Evolutionary conservation across 2,888 invertebrate species (phyloP).

Genomic region (Ephialtes manifestator): DNA sequence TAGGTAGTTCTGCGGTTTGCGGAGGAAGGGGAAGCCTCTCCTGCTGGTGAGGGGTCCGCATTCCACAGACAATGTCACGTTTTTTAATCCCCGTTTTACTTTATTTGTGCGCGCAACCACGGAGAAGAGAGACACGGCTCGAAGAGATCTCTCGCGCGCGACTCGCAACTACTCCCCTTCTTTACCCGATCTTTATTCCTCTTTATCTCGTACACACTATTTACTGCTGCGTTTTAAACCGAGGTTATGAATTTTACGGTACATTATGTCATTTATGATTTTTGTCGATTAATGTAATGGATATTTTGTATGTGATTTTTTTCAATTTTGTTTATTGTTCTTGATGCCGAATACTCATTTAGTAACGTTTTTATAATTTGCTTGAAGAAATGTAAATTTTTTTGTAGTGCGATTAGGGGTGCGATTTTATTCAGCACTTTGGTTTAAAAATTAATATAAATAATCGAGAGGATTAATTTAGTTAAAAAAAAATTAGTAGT

Average conservation of each 20-base stretch:
- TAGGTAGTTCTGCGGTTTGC: constrained; percentile 58
- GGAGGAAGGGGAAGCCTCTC: constrained; percentile 67
- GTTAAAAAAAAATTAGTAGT: too few relatives aligned
- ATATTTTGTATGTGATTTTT: not conserved
- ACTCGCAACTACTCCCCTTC: constrained; percentile 24
- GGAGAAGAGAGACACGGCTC: constrained; percentile 61
- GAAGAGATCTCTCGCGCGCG: constrained; percentile 31
- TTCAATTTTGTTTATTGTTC: too few relatives aligned
- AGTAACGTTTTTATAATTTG: too few relatives aligned
- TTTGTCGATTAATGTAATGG: not conserved
- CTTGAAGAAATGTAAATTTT: too few relatives aligned
- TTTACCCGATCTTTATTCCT: constrained; percentile 6
- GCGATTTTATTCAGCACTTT: too few relatives aligned
- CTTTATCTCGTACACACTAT: constrained; percentile 5
- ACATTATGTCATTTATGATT: not conserved
- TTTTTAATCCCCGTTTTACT: constrained; percentile 85
- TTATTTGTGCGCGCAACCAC: constrained; percentile 80
- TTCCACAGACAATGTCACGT: constrained; percentile 86
- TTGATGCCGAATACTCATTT: too few relatives aligned
- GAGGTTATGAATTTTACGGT: constrained; percentile 9
- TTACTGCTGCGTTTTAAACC: not conserved
- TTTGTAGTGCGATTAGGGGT: too few relatives aligned
- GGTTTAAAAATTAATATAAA: too few relatives aligned
- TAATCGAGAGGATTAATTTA: too few relatives aligned
- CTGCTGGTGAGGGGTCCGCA: constrained; percentile 83